These are phyloP conservation scores for Acipenser ruthenus DNA, from an alignment of 2,797 vertebrate species.

Conservation along the genomic window DNA sequence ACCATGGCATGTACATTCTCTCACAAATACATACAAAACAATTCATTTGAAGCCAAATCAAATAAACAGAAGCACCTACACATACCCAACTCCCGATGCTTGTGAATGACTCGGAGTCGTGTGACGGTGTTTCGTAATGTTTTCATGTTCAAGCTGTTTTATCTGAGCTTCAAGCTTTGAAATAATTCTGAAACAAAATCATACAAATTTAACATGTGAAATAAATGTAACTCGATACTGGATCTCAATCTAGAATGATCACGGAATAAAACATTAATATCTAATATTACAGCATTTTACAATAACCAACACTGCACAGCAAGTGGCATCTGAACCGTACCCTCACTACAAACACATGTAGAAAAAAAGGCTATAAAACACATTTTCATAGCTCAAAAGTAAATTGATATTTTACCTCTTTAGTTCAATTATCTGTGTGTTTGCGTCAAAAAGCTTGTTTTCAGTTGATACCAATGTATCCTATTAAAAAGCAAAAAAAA, in stretches of 20 bases:
- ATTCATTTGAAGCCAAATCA: neutral
- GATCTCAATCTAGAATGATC: too few relatives aligned
- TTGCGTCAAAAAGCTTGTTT: constrained; percentile 78
- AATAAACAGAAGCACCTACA: constrained; percentile 1
- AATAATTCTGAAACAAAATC: constrained; percentile 57
- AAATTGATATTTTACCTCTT: constrained; percentile 66
- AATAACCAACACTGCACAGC: too few relatives aligned
- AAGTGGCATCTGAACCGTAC: too few relatives aligned
- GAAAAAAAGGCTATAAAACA: neutral
- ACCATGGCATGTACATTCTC: neutral
- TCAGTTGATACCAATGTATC: constrained; percentile 75
- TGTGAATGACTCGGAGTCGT: constrained; percentile 47
- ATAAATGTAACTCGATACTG: too few relatives aligned
- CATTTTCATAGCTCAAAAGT: neutral
- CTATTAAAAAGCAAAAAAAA: constrained; percentile 48
- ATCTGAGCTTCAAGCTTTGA: constrained; percentile 88
- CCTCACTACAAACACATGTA: too few relatives aligned
- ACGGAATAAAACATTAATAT: too few relatives aligned
- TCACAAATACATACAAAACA: neutral
- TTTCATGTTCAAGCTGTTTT: constrained; percentile 89
- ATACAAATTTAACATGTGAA: constrained; percentile 13
- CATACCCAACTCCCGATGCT: constrained; percentile 67
- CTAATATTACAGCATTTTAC: too few relatives aligned
- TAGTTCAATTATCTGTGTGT: constrained; percentile 75
- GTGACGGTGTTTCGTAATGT: constrained; percentile 57